Percentiles rank a stretch among this genome's conserved stretches.
phyloP scores from a whole-genome alignment of 2,113 vertebrate species.

The Raja brachyura region DNA sequence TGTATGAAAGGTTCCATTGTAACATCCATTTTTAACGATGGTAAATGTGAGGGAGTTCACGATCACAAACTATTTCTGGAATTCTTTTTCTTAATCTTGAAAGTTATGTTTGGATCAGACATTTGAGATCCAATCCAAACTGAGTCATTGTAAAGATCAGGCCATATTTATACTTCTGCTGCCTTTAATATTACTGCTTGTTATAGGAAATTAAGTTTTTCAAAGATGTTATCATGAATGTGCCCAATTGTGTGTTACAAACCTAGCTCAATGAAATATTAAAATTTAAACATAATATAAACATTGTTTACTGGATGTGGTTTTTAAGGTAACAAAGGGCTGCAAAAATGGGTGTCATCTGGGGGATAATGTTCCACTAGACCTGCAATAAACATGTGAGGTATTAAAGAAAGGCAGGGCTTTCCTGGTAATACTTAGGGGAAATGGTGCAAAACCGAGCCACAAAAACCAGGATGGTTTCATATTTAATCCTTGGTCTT shows the following conservation, averaged over 20 bases:
- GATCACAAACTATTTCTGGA: not conserved
- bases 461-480: not conserved
- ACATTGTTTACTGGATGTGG: not conserved
- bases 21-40: not conserved
- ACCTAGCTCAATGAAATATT: not conserved
- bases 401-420: not conserved
- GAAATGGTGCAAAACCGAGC: not conserved
- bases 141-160: not conserved
- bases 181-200: not conserved
- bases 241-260: not conserved
- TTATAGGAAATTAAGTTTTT: not conserved
- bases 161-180: not conserved
- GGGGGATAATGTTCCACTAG: not conserved
- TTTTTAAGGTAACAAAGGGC: not conserved
- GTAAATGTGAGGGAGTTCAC: not conserved
- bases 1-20: not conserved
- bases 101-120: not conserved
- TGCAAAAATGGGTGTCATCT: not conserved
- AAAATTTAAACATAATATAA: not conserved
- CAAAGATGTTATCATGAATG: not conserved
- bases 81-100: not conserved
- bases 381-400: not conserved
- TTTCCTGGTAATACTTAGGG: not conserved
- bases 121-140: not conserved
- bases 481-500: not conserved